Base-by-base conservation (phyloP, 2,113 vertebrate species). In the Cyprinus carpio region DNA sequence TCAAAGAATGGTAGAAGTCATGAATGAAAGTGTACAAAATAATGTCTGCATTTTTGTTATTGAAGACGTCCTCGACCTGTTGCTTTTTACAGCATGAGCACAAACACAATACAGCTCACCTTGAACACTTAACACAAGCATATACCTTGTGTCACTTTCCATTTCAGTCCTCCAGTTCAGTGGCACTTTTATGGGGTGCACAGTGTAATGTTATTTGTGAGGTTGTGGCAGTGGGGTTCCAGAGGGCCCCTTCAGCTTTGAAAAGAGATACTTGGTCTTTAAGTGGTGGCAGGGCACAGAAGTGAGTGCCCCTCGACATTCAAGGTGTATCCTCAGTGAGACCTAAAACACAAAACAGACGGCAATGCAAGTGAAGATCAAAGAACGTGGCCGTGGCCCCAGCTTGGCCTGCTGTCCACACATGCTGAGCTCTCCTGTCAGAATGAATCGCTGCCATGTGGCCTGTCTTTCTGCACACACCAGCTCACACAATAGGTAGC, bases 301-400 rank as follows among this genome's bases (percentile, higher is more conserved):
- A 84, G 84, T 92, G 88, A 89, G 84, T 92, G 88, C 89, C 58
- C 49, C 87, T 58, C 90, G 84, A 89, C 90, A 88, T 92, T 93
- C 92, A 93, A 92, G 92, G 92, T 94, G 92, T 93, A 93, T 94
- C 93, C 92, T 94, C 93, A 91, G 92, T 91, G 87, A 89, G 90
- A 91, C 93, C 92, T 91, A 89, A 94, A 95, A 95, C 93, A 88
- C 92, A 93, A 94, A 95, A 92, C 94, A 95, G 95, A 94, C 93
- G 88, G 90, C 88, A 88, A 81, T 89, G 93, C 90, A 92, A 92
- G 91, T 91, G 87, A 91, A 94, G 93, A 96, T 96, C 94, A 96
- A 95, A 95, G 94, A 89, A 85, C 85, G 90, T 85, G 87, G 86
- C 75, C 89, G 86, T 84, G 84, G 71, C 81, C 90, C 90, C 80